Evolutionary conservation across 37 sponge, comb jelly and placozoan species (phyloP).

Genomic region (Beroe forskalii): DNA sequence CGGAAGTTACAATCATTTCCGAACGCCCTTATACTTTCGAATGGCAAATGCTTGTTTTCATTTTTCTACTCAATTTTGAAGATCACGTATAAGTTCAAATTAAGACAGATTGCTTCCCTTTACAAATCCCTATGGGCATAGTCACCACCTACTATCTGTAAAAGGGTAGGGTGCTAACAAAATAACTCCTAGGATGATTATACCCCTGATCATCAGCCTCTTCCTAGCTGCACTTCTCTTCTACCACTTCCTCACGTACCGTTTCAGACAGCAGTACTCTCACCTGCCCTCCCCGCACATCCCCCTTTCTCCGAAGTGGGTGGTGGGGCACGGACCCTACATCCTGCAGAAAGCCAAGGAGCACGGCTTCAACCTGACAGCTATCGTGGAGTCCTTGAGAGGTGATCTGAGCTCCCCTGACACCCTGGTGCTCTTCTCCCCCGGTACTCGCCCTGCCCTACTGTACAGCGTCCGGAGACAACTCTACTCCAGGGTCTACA

Average conservation of each 20-base stretch:
- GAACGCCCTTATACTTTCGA: too few species aligned
- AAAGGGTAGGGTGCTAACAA: too few species aligned
- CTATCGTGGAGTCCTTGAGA: constrained; percentile 34
- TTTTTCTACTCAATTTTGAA: too few species aligned
- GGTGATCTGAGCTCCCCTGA: not conserved
- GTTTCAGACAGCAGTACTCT: constrained; percentile 4
- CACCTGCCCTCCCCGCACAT: constrained; percentile 41
- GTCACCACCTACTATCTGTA: too few species aligned
- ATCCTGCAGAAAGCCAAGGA: not conserved
- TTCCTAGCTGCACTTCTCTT: not conserved
- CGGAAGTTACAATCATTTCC: too few species aligned
- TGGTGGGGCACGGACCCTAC: constrained; percentile 12
- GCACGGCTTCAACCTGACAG: constrained; percentile 14
- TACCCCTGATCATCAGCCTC: too few species aligned
- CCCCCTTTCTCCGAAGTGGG: not conserved
- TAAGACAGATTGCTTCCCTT: too few species aligned
- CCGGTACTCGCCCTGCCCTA: not conserved
- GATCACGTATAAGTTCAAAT: too few species aligned
- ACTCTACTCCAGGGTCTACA: not conserved
- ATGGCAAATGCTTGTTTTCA: too few species aligned
- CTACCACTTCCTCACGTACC: not conserved
- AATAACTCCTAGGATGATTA: too few species aligned
- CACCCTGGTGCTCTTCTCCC: not conserved
- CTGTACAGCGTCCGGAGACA: not conserved
- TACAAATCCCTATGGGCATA: too few species aligned